phyloP scores from a whole-genome alignment of 2,888 invertebrate species.

The Prosapia bicincta region DNA sequence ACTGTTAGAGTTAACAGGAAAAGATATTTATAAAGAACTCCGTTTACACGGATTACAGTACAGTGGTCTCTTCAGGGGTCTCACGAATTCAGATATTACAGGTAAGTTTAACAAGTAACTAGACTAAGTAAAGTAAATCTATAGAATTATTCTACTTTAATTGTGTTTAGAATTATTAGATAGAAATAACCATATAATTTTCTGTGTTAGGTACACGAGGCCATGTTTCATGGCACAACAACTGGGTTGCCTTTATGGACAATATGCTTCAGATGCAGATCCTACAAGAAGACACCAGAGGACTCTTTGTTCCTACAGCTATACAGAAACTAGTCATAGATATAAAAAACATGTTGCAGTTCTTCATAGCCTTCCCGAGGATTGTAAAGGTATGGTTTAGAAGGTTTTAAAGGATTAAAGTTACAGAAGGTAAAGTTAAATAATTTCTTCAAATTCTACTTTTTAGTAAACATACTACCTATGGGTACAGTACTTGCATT shows the following conservation, averaged over 20 bases:
- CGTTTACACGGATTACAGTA: conserved; percentile 55
- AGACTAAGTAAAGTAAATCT: too few species aligned
- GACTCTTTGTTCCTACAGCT: conserved; percentile 71
- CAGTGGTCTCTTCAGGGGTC: conserved; percentile 58
- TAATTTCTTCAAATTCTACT: too few species aligned
- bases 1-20: conserved; percentile 51
- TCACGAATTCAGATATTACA: conserved; percentile 53
- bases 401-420: too few species aligned
- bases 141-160: neutral
- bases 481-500: too few species aligned
- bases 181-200: conserved; percentile 6
- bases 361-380: conserved; percentile 41
- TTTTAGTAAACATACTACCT: too few species aligned
- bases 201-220: conserved; percentile 47
- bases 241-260: conserved; percentile 88
- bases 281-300: conserved; percentile 63
- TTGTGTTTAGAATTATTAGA: neutral
- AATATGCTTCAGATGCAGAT: conserved; percentile 83
- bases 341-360: conserved; percentile 58
- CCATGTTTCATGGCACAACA: conserved; percentile 65
- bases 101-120: conserved; percentile 43
- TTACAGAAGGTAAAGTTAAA: too few species aligned
- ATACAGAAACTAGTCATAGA: conserved; percentile 68
- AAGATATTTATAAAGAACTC: conserved; percentile 49
- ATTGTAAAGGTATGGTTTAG: conserved; percentile 34